Conservation (phyloP, 2,888 invertebrate species). For the Melipona beecheii region DNA sequence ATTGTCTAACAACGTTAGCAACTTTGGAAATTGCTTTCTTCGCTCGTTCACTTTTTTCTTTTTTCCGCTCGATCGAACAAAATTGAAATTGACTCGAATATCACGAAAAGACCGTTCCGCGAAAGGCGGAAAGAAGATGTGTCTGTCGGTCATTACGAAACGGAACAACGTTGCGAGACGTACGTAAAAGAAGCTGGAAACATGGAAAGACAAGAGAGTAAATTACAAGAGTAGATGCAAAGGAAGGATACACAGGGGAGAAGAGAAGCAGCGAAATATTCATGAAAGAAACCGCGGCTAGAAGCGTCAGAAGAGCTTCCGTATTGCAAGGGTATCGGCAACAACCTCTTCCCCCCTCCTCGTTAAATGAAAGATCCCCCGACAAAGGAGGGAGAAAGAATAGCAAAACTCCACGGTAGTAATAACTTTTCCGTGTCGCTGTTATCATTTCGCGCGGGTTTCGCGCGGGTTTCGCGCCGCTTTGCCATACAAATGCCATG, state of each 20-base stretch:
- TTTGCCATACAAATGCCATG: constrained; percentile 48
- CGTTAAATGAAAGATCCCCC: constrained; percentile 41
- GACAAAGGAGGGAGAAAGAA: constrained; percentile 35
- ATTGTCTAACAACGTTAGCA: constrained; percentile 44
- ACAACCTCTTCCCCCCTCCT: constrained; percentile 8
- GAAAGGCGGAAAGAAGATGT: no score
- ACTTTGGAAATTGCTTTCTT: constrained; percentile 58
- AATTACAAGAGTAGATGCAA: background rate
- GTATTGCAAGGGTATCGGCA: constrained; percentile 28
- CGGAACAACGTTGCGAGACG: background rate
- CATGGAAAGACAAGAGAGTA: background rate
- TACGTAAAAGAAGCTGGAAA: background rate
- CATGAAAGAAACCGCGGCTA: background rate
- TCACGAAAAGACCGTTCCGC: background rate
- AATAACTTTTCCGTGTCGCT: constrained; percentile 54
- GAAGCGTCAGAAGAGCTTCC: background rate
- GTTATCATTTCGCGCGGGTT: constrained; percentile 47
- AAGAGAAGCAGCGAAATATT: background rate
- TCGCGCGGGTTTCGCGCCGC: background rate
- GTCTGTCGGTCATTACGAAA: background rate
- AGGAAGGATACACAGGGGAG: background rate
- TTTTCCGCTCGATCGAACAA: constrained; percentile 26
- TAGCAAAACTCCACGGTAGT: constrained; percentile 28
- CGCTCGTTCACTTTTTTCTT: background rate
- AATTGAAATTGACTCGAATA: background rate